Evolutionary conservation across 92 coral and sea anemone genomes (phyloP).

Genomic region (Porites rus): DNA sequence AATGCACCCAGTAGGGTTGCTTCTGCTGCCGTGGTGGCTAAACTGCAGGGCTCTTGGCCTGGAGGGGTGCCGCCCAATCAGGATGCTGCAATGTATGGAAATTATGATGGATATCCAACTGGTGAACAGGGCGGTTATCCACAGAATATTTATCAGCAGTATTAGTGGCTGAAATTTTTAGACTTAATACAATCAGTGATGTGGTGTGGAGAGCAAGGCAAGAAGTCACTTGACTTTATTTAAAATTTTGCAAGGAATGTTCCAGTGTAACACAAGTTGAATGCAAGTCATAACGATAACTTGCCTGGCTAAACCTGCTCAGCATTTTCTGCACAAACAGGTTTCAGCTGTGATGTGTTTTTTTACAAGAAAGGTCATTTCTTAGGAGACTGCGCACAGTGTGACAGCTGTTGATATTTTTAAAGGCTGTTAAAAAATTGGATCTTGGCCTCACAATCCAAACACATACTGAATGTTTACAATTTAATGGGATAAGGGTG

Average conservation of each 20-base stretch:
- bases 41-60: slow-evolving; percentile 89
- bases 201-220: slow-evolving; percentile 10
- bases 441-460: slow-evolving; percentile 7
- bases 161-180: slow-evolving; percentile 48
- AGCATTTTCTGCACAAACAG: too few relatives aligned
- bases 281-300: too few relatives aligned
- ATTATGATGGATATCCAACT: slow-evolving; percentile 89
- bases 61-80: slow-evolving; percentile 90
- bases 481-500: slow-evolving; percentile 25
- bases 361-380: not conserved
- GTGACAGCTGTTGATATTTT: not conserved
- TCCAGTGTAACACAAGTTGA: too few relatives aligned
- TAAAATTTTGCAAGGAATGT: too few relatives aligned
- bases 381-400: not conserved
- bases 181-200: slow-evolving; percentile 12
- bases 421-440: not conserved
- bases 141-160: slow-evolving; percentile 90
- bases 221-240: not conserved
- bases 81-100: slow-evolving; percentile 92
- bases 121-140: slow-evolving; percentile 87
- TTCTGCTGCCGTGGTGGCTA: slow-evolving; percentile 91
- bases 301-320: too few relatives aligned
- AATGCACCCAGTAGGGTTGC: slow-evolving; percentile 89
- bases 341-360: too few relatives aligned
- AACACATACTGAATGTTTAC: not conserved